Conservation (phyloP, 2,113 vertebrate species). For the Phaethornis superciliosus region DNA sequence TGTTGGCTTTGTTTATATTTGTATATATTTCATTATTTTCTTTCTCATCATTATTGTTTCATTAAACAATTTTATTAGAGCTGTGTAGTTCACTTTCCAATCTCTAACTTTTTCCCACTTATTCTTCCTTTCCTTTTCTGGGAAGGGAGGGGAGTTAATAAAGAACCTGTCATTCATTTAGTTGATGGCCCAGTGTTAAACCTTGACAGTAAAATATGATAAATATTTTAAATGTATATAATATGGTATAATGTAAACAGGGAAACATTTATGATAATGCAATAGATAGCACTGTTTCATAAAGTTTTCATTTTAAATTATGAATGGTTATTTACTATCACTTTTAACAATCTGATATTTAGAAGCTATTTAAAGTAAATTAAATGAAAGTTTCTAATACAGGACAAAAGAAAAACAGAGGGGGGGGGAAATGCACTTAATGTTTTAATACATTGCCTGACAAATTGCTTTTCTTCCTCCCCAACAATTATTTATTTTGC, state of each 20-base stretch:
- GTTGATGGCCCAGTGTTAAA: too few relatives aligned
- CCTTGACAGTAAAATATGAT: not conserved
- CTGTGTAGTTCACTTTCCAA: too few relatives aligned
- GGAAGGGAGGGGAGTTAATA: too few relatives aligned
- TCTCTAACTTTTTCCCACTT: too few relatives aligned
- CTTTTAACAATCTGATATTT: not conserved
- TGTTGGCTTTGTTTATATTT: too few relatives aligned
- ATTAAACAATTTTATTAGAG: too few relatives aligned
- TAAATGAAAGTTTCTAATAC: not conserved
- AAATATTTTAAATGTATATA: not conserved
- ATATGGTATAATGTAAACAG: not conserved
- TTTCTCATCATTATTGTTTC: too few relatives aligned
- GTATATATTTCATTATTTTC: too few relatives aligned
- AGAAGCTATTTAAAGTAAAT: not conserved
- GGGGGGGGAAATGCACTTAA: not conserved
- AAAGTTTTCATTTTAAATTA: not conserved
- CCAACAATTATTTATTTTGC: not conserved
- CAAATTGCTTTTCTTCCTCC: not conserved
- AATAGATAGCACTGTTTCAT: not conserved
- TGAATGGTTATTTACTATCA: not conserved
- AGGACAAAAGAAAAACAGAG: not conserved
- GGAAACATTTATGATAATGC: not conserved
- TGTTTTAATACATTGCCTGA: not conserved
- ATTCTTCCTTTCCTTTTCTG: too few relatives aligned
- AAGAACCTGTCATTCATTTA: too few relatives aligned